Conservation (phyloP, 2,797 vertebrate species). For the Siniperca undulata region DNA sequence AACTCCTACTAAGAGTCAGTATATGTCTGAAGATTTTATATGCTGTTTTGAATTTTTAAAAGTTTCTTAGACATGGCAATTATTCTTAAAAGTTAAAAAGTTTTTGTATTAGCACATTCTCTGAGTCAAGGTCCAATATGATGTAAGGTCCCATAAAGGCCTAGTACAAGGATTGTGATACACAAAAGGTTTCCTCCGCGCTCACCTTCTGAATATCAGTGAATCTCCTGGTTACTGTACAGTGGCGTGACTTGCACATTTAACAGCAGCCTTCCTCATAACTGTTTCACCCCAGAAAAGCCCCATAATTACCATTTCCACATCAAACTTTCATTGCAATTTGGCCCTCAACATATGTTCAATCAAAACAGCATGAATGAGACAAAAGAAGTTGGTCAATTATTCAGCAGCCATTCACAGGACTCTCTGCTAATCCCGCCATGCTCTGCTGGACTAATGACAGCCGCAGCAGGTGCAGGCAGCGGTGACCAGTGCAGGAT, state of each 20-base stretch:
- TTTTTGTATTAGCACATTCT: background rate
- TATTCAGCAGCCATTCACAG: constrained; percentile 63
- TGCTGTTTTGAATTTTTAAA: background rate
- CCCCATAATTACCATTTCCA: background rate
- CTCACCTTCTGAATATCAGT: background rate
- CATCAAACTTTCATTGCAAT: constrained; percentile 26
- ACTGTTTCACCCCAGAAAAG: background rate
- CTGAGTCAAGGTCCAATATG: background rate
- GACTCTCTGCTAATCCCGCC: constrained; percentile 49
- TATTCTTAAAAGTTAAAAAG: background rate
- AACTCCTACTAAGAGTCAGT: background rate
- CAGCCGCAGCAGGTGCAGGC: constrained; percentile 59
- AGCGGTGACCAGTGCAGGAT: background rate
- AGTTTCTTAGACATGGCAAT: background rate
- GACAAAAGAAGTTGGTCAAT: constrained; percentile 57
- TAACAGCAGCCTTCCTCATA: background rate
- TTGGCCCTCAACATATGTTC: constrained; percentile 25
- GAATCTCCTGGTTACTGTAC: background rate
- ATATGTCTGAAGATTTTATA: background rate
- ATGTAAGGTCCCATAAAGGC: too few relatives aligned
- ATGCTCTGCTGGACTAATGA: constrained; percentile 63
- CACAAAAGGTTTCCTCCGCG: background rate
- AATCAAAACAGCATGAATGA: constrained; percentile 43
- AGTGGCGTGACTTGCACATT: background rate
- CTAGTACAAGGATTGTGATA: background rate